Evolutionary conservation across 2,797 vertebrate genomes (phyloP), one percentile per base, ranked within the genome.

Genomic region (Amblyopsis hoosieri): DNA sequence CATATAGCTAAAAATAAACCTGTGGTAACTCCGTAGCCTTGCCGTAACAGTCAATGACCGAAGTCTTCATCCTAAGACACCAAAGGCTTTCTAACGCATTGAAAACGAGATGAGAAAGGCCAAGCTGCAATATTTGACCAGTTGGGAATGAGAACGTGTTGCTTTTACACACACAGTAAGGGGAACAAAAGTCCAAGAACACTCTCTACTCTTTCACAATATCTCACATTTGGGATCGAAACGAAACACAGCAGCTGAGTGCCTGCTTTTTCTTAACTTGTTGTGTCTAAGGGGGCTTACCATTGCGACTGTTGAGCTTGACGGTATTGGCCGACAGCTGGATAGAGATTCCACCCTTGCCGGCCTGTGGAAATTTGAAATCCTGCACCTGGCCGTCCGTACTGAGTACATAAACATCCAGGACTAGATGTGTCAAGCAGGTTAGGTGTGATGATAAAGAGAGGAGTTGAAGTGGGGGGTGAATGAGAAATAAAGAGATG

Each of bases 331-430:
- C 95, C 1, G 98, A 98, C 57, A 99, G 94, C 79, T 99, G 97
- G 84, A 99, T 97, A 1, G 96, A 98, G 85, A 97, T 92, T 47
- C 96, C 95, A 52, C 92, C 94, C 81, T 95, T 95, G 87, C 93
- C 95, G 76, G 94, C 93, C 84, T 99, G 94, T 83, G 97, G 98
- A 90, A 99, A 99, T 89, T 94, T 95, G 81, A 99, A 97, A 85
- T 99, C 98, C 81, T 99, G 96, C 83, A 99, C 96, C 84, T 99
- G 98, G 69, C 97, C 98, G 75, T 99, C 98, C 7, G 98, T 99
- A 88, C 95, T 97, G 77, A 99, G 95, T 5, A 99, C 96, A 33
- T 96, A 97, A 75, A 99, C 97, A 83, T 99, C 96, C 75, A 99
- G 90, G 85, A 98, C 98, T 99, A 74, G 46, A 45, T 17, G 19